phyloP scores from a whole-genome alignment of 37 sponge, comb jelly and placozoan species.

The Cladorhizidae sp. region DNA sequence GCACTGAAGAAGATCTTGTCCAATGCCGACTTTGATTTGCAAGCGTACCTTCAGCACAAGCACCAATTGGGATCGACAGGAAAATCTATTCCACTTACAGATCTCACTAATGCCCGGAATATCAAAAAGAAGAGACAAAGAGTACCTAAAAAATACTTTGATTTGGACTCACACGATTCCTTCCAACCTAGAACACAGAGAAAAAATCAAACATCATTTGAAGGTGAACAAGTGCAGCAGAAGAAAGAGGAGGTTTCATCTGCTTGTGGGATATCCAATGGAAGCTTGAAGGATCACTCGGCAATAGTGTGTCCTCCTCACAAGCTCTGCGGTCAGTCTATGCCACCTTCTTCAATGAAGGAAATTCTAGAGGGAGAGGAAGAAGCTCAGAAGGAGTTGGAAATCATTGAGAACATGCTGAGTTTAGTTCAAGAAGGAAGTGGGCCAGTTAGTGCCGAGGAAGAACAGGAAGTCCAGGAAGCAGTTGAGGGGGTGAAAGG shows the following conservation, averaged over 20 bases:
- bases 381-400: conserved; percentile 21
- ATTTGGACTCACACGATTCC: no score
- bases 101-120: background rate
- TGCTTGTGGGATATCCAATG: no score
- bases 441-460: background rate
- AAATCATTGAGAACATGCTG: conserved; percentile 35
- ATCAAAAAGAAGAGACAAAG: background rate
- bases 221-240: no score
- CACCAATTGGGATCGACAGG: background rate
- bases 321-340: no score
- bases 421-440: background rate
- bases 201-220: no score
- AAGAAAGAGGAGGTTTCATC: no score
- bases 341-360: background rate
- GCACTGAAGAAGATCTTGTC: background rate
- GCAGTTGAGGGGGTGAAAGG: no score
- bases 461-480: no score
- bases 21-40: background rate
- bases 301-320: no score
- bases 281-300: no score
- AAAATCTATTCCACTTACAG: background rate
- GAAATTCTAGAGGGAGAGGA: conserved; percentile 12
- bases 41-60: background rate
- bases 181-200: no score
- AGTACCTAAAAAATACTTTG: background rate